Conservation (phyloP, 1,140 invertebrate species). For the Zophobas atratus region DNA sequence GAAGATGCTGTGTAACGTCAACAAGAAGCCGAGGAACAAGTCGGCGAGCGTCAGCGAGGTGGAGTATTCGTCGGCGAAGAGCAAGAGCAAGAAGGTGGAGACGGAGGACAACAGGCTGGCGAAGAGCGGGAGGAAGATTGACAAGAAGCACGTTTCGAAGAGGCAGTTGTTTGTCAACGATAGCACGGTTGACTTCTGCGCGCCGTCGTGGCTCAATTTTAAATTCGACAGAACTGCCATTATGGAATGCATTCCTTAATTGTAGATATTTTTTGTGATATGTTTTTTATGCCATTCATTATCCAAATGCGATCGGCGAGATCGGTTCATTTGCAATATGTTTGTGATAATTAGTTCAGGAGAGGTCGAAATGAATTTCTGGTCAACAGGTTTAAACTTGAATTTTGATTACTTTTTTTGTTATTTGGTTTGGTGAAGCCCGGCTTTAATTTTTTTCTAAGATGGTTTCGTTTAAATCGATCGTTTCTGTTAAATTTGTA, state of each 20-base stretch:
- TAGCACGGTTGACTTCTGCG: slow-evolving; percentile 66
- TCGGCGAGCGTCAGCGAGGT: slow-evolving; percentile 71
- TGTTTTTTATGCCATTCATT: slow-evolving; percentile 24
- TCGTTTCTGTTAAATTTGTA: background rate
- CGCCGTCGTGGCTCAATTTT: slow-evolving; percentile 75
- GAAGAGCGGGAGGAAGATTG: slow-evolving; percentile 58
- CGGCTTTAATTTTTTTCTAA: background rate
- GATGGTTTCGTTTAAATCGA: too few species aligned
- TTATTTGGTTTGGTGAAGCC: background rate
- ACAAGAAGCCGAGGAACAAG: slow-evolving; percentile 71
- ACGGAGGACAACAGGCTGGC: slow-evolving; percentile 54
- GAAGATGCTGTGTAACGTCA: slow-evolving; percentile 65
- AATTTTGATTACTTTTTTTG: slow-evolving; percentile 8
- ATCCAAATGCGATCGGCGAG: background rate
- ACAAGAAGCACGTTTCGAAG: slow-evolving; percentile 68
- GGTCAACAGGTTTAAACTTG: too few species aligned
- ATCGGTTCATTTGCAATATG: background rate
- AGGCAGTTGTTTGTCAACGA: slow-evolving; percentile 70
- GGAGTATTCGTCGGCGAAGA: slow-evolving; percentile 63
- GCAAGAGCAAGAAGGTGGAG: slow-evolving; percentile 60
- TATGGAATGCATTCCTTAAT: slow-evolving; percentile 69
- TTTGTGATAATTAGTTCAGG: background rate
- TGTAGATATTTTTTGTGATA: slow-evolving; percentile 16
- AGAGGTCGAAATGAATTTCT: too few species aligned
- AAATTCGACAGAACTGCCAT: slow-evolving; percentile 74